Conservation (phyloP, 2,113 vertebrate genomes). For the Zosterops hypoxanthus region DNA sequence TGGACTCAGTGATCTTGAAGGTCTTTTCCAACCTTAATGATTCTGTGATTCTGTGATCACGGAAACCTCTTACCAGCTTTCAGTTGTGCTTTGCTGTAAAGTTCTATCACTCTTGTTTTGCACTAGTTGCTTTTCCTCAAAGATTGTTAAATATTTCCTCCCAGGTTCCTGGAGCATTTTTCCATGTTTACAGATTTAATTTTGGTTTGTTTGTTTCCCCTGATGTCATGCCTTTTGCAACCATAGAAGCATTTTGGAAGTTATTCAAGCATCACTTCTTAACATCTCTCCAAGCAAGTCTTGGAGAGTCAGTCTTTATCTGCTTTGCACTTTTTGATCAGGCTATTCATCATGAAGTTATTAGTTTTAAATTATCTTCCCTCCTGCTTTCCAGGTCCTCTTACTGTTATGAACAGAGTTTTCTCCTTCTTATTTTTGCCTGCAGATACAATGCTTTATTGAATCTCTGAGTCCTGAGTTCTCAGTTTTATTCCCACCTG, state of each 20-base stretch:
- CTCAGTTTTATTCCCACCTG: conserved; percentile 16
- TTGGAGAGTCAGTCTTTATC: neutral
- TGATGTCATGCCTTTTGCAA: neutral
- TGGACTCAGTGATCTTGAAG: neutral
- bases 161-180: neutral
- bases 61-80: neutral
- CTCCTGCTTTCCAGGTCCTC: neutral
- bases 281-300: neutral
- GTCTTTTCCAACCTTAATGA: neutral
- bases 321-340: neutral
- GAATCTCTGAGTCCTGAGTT: neutral
- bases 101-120: neutral
- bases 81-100: neutral
- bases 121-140: neutral
- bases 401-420: neutral
- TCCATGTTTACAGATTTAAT: neutral
- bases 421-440: neutral
- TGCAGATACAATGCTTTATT: neutral
- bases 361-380: neutral
- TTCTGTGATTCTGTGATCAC: neutral
- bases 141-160: neutral
- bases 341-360: neutral
- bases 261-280: neutral
- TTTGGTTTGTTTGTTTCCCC: neutral
- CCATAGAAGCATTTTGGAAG: neutral